Base-by-base conservation (phyloP, 30 jellyfish, hydroid and myxozoan species). In the Aurelia aurita region DNA sequence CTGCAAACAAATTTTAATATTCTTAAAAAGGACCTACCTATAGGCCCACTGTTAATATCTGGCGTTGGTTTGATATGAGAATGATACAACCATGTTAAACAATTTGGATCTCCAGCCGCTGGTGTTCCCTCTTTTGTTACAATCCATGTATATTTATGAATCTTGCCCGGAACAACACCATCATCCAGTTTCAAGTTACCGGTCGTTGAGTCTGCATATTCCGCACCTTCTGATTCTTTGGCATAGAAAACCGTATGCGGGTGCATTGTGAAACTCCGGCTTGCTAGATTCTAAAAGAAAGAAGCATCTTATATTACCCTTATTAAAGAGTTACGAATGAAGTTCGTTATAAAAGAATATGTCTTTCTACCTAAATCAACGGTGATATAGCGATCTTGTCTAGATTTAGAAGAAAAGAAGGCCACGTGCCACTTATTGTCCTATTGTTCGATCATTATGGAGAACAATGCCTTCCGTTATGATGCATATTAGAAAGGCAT, bases 211-310 rank as follows among this genome's bases (percentile, higher is more conserved):
- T 84, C 93, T 18, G 62, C 59, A 49, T 84, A 84, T 25, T 21
- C 62, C 9, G 93, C 93, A 0, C 93, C 93, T 84, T 84, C 93
- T 32, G 93, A 67, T 20, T 81, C 51, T 51, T 84, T 84, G 63
- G 43, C 31, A 76, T 84, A 84, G 87, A 84, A 84, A 9, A 84
- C 93, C 51, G 82, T 64, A 65, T 84, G 93, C 64, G 93, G 87
- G 19, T 84, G 93, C 93, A 84, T 55, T 5, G 87, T 84, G 74
- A 29, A 84, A 64, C 64, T 71, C n/a, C 87, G 72, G 1, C 53
- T 14, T 25, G 93, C 93, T 3, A 84, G 73, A 34, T 84, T 84
- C 93, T 84, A 64, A 18, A 29, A 49, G 29, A 55, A 80, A 51
- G 2, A 58, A 39, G 51, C 13, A 9, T 14, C 51, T 39, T 39